phyloP scores from a whole-genome alignment of 1,140 invertebrate genomes.

The Pseudomyrmex flavicornis region DNA sequence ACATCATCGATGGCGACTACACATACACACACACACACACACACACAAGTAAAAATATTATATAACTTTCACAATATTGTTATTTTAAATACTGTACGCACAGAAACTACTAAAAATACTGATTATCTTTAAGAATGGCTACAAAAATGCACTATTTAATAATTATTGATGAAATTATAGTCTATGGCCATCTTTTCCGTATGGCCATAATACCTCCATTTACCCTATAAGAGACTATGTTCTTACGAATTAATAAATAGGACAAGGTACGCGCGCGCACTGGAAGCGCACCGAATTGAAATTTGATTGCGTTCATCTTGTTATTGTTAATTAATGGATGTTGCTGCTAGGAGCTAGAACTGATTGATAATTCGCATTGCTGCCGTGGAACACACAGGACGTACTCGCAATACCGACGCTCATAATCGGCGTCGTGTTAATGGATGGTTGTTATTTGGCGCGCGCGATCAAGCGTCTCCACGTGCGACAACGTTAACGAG shows the following conservation, averaged over 20 bases:
- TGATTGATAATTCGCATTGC: constrained; percentile 72
- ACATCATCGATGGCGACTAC: not conserved
- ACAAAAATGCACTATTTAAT: too few species aligned
- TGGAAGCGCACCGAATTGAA: constrained; percentile 2
- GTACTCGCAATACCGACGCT: constrained; percentile 30
- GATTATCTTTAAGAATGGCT: too few species aligned
- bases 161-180: too few species aligned
- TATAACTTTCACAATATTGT: too few species aligned
- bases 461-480: constrained; percentile 54
- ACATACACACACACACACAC: too few species aligned
- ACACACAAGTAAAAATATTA: too few species aligned
- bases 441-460: constrained; percentile 72
- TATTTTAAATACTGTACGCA: too few species aligned
- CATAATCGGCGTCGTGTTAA: constrained; percentile 70
- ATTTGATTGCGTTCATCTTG: constrained; percentile 48
- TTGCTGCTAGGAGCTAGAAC: constrained; percentile 15
- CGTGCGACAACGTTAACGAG: constrained; percentile 62
- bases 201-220: too few species aligned
- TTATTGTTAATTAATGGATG: constrained; percentile 69
- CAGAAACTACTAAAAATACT: too few species aligned
- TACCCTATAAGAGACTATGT: too few species aligned
- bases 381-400: not conserved
- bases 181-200: too few species aligned
- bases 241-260: constrained; percentile 5
- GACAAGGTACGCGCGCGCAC: constrained; percentile 1